Evolutionary conservation across 2,113 vertebrate genomes (phyloP).

Genomic region (Macroglossus sobrinus): DNA sequence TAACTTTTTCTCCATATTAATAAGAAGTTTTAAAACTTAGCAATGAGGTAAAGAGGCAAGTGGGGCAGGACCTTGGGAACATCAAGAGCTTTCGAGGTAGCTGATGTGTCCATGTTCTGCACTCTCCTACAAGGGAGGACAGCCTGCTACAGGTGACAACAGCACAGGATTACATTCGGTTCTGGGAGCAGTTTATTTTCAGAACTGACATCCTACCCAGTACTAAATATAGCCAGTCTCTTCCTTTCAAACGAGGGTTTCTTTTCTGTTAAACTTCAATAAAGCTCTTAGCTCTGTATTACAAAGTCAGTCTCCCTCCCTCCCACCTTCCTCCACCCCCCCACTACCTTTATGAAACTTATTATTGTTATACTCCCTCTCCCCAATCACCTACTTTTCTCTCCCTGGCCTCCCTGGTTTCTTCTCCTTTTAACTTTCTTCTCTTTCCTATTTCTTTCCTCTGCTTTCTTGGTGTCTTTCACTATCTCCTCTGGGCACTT

Average conservation of each 20-base stretch:
- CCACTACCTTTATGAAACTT: slow-evolving; percentile 35
- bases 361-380: slow-evolving; percentile 25
- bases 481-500: background rate
- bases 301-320: background rate
- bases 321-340: background rate
- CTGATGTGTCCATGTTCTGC: slow-evolving; percentile 55
- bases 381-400: slow-evolving; percentile 8
- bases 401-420: background rate
- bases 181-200: slow-evolving; percentile 83
- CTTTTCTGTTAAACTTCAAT: slow-evolving; percentile 75
- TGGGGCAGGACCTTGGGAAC: slow-evolving; percentile 67
- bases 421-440: slow-evolving; percentile 42
- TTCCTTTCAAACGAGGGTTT: slow-evolving; percentile 77
- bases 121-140: slow-evolving; percentile 61
- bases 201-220: slow-evolving; percentile 83
- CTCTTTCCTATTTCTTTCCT: slow-evolving; percentile 34
- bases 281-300: slow-evolving; percentile 63
- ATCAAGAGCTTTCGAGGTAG: slow-evolving; percentile 71
- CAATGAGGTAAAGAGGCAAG: slow-evolving; percentile 40
- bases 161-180: slow-evolving; percentile 77
- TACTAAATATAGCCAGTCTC: slow-evolving; percentile 80
- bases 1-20: slow-evolving; percentile 71
- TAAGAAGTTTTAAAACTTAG: slow-evolving; percentile 65
- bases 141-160: slow-evolving; percentile 75
- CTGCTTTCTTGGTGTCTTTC: slow-evolving; percentile 26